Percentiles rank a stretch among this genome's conserved stretches.
These are phyloP conservation scores for Marmota monax DNA, from an alignment of 2,113 vertebrate genomes.

Conservation along the genomic window DNA sequence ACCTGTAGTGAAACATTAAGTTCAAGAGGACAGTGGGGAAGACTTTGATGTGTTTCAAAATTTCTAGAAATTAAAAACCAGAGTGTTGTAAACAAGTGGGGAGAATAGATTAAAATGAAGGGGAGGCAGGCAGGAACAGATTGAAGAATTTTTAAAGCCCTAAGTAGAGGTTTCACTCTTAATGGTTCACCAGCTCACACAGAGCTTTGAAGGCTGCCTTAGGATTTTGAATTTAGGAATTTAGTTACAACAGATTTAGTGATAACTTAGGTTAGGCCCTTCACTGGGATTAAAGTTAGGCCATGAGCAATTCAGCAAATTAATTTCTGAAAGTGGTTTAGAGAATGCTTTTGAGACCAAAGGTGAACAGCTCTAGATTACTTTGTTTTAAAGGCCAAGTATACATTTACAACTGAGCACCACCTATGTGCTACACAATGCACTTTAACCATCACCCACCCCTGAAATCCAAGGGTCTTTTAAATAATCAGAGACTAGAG, in stretches of 20 bases:
- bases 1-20: background rate
- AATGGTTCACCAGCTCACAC: background rate
- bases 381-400: constrained; percentile 21
- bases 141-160: background rate
- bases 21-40: constrained; percentile 7
- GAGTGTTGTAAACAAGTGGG: background rate
- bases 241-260: constrained; percentile 33
- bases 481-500: constrained; percentile 2
- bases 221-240: constrained; percentile 38
- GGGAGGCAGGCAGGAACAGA: background rate
- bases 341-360: constrained; percentile 38
- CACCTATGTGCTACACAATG: background rate
- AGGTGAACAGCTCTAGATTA: background rate
- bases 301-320: constrained; percentile 34
- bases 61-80: constrained; percentile 35
- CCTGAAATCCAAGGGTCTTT: constrained; percentile 2
- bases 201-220: constrained; percentile 8
- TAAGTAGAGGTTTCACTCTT: background rate
- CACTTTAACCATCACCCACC: background rate
- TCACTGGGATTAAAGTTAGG: constrained; percentile 44
- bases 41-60: background rate
- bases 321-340: constrained; percentile 25
- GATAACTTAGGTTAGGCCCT: background rate
- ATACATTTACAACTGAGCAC: background rate
- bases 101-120: background rate